A percentile compares a stretch with the other conserved stretches of the same genome.
Evolutionary conservation across 2,797 vertebrate genomes (phyloP).

Genomic region (Sardinella longiceps): DNA sequence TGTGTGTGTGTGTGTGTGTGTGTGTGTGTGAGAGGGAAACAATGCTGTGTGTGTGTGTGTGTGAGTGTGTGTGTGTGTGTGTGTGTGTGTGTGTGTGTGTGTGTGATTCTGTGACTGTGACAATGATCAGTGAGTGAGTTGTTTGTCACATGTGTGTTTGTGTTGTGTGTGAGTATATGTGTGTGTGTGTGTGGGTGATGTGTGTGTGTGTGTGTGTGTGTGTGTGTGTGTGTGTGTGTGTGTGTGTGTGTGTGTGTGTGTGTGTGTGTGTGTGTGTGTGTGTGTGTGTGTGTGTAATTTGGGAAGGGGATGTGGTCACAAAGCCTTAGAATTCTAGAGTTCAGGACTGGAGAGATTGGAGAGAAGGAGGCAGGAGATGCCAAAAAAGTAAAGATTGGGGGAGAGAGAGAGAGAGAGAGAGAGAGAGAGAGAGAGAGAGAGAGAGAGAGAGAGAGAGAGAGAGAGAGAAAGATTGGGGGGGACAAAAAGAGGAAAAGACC

Average conservation of each 20-base stretch:
- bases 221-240: background rate
- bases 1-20: background rate
- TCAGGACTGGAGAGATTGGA: background rate
- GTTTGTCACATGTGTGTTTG: too few species aligned
- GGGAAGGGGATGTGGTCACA: background rate
- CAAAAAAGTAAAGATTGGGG: background rate
- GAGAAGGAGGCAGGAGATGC: too few species aligned
- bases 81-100: background rate
- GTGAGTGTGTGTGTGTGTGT: background rate
- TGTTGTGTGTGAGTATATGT: too few species aligned
- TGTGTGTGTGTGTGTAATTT: background rate
- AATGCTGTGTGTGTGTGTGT: background rate
- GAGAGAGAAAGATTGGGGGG: too few species aligned
- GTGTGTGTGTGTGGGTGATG: too few species aligned
- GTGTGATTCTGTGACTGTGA: too few species aligned
- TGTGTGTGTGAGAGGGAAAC: too few species aligned
- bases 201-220: too few species aligned
- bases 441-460: too few species aligned
- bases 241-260: background rate
- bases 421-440: too few species aligned
- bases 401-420: too few species aligned
- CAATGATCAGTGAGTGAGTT: too few species aligned
- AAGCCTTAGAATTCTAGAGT: background rate
- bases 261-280: background rate
- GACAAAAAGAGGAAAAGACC: conserved; percentile 39